Base-by-base conservation (phyloP, 1,140 invertebrate genomes). In the Drosophila quadrilineata region DNA sequence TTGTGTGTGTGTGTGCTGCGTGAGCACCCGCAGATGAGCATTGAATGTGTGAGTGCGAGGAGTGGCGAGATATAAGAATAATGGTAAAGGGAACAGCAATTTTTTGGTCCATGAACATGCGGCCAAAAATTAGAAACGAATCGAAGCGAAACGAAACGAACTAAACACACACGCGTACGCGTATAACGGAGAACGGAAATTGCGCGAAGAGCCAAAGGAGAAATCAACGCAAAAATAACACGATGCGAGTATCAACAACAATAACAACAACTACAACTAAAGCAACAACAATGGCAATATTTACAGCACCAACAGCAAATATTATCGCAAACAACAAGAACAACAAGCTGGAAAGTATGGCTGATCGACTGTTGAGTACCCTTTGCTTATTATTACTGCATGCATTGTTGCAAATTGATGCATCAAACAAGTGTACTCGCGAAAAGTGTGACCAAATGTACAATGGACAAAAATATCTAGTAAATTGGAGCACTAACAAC, bases 71-170 rank as follows among this genome's bases (percentile, higher is more conserved):
- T 24, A 52, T 43, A 33, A 43, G 48, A 67, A 33, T 49, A 33
- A 57, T 58, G 71, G 41, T 65, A 75, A 54, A 63, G 53, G 64
- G 22, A 66, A 52, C 36, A 43, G 35, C 62, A 65, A 72, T 76
- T 82, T 82, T 72, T 64, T 66, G 75, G 72, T 82, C 65, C 76
- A 82, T 82, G 72, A 72, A 58, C 68, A 75, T 72, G 69, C 68
- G 72, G 72, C n/a, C 77, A 84, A 73, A 82, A 82, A 82, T 82
- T 82, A 82, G 72, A 75, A 71, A 52, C 65, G 49, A 70, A 70
- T 29, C 59, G 71, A 59, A 50, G 53, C 54, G 26, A 52, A 49
- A 19, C 52, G 66, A 58, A 53, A 45, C 52, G 38, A 65, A 67
- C 36, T 49, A 26, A 50, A 68, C 67, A 54, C 63, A 75, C n/a